Evolutionary conservation across 2,113 vertebrate species (phyloP).

Genomic region (Pantherophis guttatus): DNA sequence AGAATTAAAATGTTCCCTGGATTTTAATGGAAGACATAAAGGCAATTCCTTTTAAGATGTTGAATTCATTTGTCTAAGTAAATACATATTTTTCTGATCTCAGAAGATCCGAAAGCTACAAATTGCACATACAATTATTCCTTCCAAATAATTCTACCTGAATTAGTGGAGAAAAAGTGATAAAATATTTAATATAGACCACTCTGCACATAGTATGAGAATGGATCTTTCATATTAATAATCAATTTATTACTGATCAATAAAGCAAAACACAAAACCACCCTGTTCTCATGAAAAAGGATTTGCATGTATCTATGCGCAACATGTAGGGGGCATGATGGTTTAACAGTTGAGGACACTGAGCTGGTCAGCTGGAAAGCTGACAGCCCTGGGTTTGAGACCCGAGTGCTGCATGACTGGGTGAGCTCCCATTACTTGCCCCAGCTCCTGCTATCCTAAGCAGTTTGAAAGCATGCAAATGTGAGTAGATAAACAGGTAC

Average conservation of each 20-base stretch:
- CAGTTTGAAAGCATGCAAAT: no score
- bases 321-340: no score
- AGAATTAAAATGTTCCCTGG: neutral
- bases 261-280: neutral
- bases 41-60: neutral
- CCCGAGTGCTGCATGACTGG: no score
- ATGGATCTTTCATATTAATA: conserved; percentile 4
- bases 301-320: neutral
- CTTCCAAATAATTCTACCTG: neutral
- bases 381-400: no score
- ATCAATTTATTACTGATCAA: neutral
- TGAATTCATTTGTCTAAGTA: neutral
- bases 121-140: neutral
- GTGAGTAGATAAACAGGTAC: no score
- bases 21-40: neutral
- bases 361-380: no score
- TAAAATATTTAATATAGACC: conserved; percentile 8
- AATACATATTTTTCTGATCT: neutral
- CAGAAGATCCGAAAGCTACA: neutral
- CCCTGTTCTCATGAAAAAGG: neutral
- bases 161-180: neutral
- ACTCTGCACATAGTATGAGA: neutral
- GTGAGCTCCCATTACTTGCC: no score
- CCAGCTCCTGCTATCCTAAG: no score
- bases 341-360: no score